phyloP scores from a whole-genome alignment of 2,888 invertebrate genomes.

The Netelia melanura region DNA sequence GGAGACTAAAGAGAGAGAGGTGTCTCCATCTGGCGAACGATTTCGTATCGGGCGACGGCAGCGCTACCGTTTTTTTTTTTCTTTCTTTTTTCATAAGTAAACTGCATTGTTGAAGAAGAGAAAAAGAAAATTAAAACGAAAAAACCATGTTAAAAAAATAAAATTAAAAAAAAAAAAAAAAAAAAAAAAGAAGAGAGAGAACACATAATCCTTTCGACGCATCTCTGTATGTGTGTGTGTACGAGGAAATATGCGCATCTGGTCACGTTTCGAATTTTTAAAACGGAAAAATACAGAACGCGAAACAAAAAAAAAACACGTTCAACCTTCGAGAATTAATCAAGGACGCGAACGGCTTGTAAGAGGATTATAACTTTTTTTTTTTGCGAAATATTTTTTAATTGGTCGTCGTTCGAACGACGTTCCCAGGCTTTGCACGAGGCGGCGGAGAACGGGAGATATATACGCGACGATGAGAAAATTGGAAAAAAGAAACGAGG shows the following conservation, averaged over 20 bases:
- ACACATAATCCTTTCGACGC: conserved; percentile 43
- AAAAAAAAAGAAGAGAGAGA: conserved; percentile 57
- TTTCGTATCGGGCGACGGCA: conserved; percentile 30
- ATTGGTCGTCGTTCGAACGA: too few relatives aligned
- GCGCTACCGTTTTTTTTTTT: conserved; percentile 41
- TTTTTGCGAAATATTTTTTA: too few relatives aligned
- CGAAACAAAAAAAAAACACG: conserved; percentile 19
- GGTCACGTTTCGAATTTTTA: conserved; percentile 14
- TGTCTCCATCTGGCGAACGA: background rate
- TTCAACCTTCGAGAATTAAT: too few relatives aligned
- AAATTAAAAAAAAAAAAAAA: conserved; percentile 37
- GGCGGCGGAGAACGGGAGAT: too few relatives aligned
- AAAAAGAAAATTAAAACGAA: conserved; percentile 19
- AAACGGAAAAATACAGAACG: background rate
- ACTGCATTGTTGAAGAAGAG: conserved; percentile 68
- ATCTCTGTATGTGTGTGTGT: conserved; percentile 35
- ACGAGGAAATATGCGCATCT: conserved; percentile 26
- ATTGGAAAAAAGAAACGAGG: background rate
- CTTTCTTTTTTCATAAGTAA: conserved; percentile 68
- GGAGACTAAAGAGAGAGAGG: conserved; percentile 12
- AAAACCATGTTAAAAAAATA: conserved; percentile 55
- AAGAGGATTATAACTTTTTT: too few relatives aligned
- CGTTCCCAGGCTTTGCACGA: too few relatives aligned
- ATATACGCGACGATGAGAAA: too few relatives aligned
- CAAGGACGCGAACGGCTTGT: too few relatives aligned